Evolutionary conservation across 2,797 vertebrate genomes (phyloP).

Genomic region (Betta splendens): DNA sequence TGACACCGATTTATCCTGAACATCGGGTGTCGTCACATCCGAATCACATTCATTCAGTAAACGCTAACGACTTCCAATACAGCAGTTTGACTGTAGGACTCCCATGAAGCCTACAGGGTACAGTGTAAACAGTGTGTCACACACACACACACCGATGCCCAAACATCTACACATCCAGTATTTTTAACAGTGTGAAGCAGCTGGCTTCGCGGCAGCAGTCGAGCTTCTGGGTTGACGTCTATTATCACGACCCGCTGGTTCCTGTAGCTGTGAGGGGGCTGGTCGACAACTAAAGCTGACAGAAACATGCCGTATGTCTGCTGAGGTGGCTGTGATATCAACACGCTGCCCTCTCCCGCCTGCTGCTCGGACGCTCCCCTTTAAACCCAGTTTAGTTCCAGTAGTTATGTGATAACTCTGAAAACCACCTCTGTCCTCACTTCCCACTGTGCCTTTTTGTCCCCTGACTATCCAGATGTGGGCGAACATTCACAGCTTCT

Average conservation of each 20-base stretch:
- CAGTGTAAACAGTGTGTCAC: constrained; percentile 8
- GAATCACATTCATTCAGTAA: too few relatives aligned
- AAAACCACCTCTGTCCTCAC: constrained; percentile 2
- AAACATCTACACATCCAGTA: constrained; percentile 12
- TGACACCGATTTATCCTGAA: neutral
- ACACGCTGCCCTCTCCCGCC: neutral
- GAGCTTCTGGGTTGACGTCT: constrained; percentile 22
- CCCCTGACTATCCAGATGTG: constrained; percentile 64
- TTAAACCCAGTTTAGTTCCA: neutral
- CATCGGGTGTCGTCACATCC: too few relatives aligned
- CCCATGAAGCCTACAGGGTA: constrained; percentile 71
- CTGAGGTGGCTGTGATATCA: constrained; percentile 5
- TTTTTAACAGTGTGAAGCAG: constrained; percentile 10
- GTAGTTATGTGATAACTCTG: neutral
- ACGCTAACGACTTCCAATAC: too few relatives aligned
- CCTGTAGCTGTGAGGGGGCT: constrained; percentile 48
- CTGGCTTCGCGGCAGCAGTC: constrained; percentile 23
- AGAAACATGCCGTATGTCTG: constrained; percentile 8
- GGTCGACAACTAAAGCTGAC: constrained; percentile 17
- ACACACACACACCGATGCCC: constrained; percentile 18
- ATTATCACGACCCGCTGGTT: constrained; percentile 33
- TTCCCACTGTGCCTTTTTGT: neutral
- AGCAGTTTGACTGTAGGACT: too few relatives aligned
- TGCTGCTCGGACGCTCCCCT: neutral
- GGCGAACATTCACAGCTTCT: constrained; percentile 84